Conservation (phyloP, 2,113 vertebrate species). For the Pyxicephalus adspersus region DNA sequence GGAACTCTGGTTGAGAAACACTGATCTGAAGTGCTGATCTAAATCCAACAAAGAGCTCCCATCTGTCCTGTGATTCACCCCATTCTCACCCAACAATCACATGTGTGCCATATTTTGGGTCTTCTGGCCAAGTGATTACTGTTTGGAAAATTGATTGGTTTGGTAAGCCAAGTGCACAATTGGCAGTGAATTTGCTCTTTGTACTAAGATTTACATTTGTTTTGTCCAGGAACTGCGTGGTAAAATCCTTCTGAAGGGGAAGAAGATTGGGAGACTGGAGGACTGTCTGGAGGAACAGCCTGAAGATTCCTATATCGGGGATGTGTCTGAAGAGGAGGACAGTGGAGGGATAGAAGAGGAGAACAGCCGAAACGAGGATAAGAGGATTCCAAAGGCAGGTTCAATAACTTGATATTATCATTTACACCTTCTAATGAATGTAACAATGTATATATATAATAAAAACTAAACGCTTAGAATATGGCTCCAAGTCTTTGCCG, state of each 20-base stretch:
- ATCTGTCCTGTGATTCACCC: too few relatives aligned
- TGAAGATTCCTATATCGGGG: conserved; percentile 71
- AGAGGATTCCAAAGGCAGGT: conserved; percentile 75
- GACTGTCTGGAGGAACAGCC: conserved; percentile 69
- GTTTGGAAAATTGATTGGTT: too few relatives aligned
- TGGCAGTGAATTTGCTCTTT: too few relatives aligned
- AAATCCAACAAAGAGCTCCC: too few relatives aligned
- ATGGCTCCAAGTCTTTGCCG: not conserved
- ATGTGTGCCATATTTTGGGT: too few relatives aligned
- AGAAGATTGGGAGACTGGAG: conserved; percentile 78
- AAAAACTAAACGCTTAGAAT: too few relatives aligned
- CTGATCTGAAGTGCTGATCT: too few relatives aligned
- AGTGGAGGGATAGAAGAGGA: conserved; percentile 71
- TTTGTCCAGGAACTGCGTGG: conserved; percentile 78
- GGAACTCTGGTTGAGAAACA: too few relatives aligned
- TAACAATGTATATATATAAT: not conserved
- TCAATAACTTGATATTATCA: not conserved
- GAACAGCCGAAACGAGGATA: conserved; percentile 63
- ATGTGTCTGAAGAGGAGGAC: conserved; percentile 72
- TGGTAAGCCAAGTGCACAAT: too few relatives aligned
- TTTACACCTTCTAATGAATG: not conserved
- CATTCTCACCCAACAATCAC: too few relatives aligned
- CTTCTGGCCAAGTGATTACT: too few relatives aligned
- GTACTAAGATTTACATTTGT: too few relatives aligned
- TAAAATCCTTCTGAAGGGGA: conserved; percentile 90